A percentile compares a stretch with the other conserved stretches of the same genome.
These are phyloP conservation scores for Penaeus indicus DNA, from an alignment of 1,140 invertebrate genomes.

Conservation along the genomic window DNA sequence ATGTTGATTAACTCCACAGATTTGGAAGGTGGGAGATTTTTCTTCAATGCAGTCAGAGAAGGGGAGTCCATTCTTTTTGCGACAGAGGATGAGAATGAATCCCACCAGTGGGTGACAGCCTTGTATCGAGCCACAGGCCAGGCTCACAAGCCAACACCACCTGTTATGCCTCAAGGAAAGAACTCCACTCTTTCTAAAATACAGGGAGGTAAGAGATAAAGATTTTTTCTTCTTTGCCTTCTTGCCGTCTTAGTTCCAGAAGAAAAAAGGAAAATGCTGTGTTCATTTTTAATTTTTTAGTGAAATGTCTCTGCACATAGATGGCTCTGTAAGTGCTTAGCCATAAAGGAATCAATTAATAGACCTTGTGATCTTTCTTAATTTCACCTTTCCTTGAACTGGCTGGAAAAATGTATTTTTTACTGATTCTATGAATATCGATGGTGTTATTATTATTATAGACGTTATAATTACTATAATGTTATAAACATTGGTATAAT, in stretches of 20 bases:
- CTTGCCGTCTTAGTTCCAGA: neutral
- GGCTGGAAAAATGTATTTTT: too few relatives aligned
- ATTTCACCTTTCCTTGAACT: too few relatives aligned
- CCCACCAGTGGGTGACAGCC: slow-evolving; percentile 98
- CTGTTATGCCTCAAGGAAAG: slow-evolving; percentile 82
- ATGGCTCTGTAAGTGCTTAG: too few relatives aligned
- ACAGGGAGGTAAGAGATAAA: slow-evolving; percentile 80
- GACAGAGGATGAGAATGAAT: slow-evolving; percentile 98
- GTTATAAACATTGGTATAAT: too few relatives aligned
- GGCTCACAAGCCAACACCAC: slow-evolving; percentile 97
- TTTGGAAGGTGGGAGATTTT: slow-evolving; percentile 89
- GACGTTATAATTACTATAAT: too few relatives aligned
- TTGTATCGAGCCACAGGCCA: slow-evolving; percentile 99
- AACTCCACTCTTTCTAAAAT: slow-evolving; percentile 90
- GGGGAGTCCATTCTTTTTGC: slow-evolving; percentile 97
- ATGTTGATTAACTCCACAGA: slow-evolving; percentile 72
- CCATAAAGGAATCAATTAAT: too few relatives aligned
- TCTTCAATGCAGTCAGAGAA: slow-evolving; percentile 98
- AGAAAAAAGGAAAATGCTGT: too few relatives aligned
- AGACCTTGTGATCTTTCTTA: too few relatives aligned
- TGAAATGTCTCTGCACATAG: too few relatives aligned
- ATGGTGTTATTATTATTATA: too few relatives aligned
- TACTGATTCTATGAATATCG: too few relatives aligned
- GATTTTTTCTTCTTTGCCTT: slow-evolving; percentile 7
- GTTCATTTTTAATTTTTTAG: too few relatives aligned